Percentiles rank a stretch among this genome's conserved stretches.
Evolutionary conservation across 2,113 vertebrate genomes (phyloP).

Genomic region (Jaculus jaculus): DNA sequence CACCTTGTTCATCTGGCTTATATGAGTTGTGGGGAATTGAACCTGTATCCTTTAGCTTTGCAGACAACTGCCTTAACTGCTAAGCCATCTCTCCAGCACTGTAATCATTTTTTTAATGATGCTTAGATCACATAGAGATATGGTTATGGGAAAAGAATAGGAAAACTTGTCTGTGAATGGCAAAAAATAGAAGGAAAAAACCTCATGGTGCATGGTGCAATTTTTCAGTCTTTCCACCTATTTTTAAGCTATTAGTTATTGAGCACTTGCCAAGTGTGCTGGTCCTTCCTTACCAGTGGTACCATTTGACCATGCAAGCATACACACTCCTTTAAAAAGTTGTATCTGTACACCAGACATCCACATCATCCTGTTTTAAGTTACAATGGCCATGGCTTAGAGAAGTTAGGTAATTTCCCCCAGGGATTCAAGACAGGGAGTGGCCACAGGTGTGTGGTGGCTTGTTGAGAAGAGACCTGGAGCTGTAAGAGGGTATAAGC

Average conservation of each 20-base stretch:
- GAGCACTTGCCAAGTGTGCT: background rate
- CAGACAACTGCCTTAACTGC: too few relatives aligned
- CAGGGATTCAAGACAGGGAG: background rate
- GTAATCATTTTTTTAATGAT: background rate
- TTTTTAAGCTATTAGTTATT: background rate
- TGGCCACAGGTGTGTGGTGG: too few relatives aligned
- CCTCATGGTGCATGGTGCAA: background rate
- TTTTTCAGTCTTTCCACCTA: background rate
- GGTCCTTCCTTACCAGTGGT: background rate
- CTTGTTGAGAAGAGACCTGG: background rate
- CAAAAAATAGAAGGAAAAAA: background rate
- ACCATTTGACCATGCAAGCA: too few relatives aligned
- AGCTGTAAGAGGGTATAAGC: background rate
- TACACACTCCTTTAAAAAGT: background rate
- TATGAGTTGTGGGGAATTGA: too few relatives aligned
- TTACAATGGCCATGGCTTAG: background rate
- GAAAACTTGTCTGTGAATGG: background rate
- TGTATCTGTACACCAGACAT: background rate
- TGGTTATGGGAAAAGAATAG: background rate
- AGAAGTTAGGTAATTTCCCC: background rate
- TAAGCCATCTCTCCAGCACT: too few relatives aligned
- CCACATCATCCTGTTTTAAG: background rate
- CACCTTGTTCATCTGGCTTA: too few relatives aligned
- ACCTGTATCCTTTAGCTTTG: too few relatives aligned
- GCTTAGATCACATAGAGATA: conserved; percentile 38